Base-by-base conservation (phyloP, 2,113 vertebrate genomes). In the Coturnix japonica region DNA sequence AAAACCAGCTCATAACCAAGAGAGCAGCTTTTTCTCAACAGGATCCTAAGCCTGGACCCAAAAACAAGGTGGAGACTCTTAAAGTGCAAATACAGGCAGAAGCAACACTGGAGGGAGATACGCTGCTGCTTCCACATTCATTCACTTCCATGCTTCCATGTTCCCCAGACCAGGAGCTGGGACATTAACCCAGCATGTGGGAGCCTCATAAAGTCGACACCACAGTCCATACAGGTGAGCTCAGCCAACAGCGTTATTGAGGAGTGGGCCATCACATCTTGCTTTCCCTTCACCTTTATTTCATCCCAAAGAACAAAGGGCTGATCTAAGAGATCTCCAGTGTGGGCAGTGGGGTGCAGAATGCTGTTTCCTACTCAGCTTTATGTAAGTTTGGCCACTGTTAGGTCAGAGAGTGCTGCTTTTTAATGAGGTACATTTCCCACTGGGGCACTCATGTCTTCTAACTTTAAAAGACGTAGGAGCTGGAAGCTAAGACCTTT, bases 21-120 rank as follows among this genome's bases (percentile, higher is more conserved):
- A 90, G 60, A 85, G 63, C 59, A 81, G 41, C 63, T 89, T 76
- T 60, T 5, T 81, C 65, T 91, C 7, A 0, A 80, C 60, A 70
- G 53, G 33, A 71, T 85, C 66, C 82, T 49, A 35, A 35, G 43
- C 49, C 49, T 49, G 70, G 30, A 75, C 79, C 44, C 67, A 54
- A 89, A 87, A 39, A 70, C 64, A 43, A 54, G 33, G 47, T 71
- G 59, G 66, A 86, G 76, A 81, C 87, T 89, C 80, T 81, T 95
- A 92, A 95, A 95, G 90, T 95, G 91, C 95, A 94, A 85, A 81
- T 44, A 87, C 5, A 79, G 61, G 54, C 85, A 86, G 78, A 76
- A 92, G 64, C 22, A 37, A 72, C 86, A 74, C 30, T n/a, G 65
- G 70, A 83, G 67, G 71, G 75, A 81, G 7, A 65, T 18, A 70